Evolutionary conservation across 2,113 vertebrate species (phyloP).

Genomic region (Mola mola): DNA sequence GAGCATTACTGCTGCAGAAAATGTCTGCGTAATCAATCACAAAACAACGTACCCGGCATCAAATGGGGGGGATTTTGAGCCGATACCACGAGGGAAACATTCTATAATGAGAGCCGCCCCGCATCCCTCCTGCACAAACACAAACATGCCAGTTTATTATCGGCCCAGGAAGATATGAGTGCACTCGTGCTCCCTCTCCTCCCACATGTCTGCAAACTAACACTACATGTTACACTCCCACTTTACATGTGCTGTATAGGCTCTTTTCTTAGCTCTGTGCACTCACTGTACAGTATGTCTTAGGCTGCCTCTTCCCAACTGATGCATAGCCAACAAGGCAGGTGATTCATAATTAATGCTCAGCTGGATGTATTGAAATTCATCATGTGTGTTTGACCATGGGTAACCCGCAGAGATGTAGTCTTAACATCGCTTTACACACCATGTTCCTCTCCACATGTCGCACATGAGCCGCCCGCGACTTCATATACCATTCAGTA

Average conservation of each 20-base stretch:
- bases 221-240: slow-evolving; percentile 15
- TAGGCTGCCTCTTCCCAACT: slow-evolving; percentile 44
- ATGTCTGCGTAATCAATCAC: slow-evolving; percentile 44
- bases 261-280: slow-evolving; percentile 35
- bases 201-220: slow-evolving; percentile 17
- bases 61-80: slow-evolving; percentile 29
- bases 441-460: slow-evolving; percentile 1
- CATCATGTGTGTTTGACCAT: slow-evolving; percentile 57
- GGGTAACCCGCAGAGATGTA: slow-evolving; percentile 10
- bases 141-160: slow-evolving; percentile 31
- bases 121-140: background rate
- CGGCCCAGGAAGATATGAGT: slow-evolving; percentile 32
- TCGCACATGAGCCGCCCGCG: slow-evolving; percentile 5
- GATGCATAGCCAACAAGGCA: slow-evolving; percentile 62
- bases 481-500: slow-evolving; percentile 9
- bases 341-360: slow-evolving; percentile 69
- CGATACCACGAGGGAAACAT: slow-evolving; percentile 28
- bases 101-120: slow-evolving; percentile 12
- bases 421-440: slow-evolving; percentile 35
- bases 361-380: slow-evolving; percentile 59
- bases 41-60: slow-evolving; percentile 33
- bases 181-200: slow-evolving; percentile 25
- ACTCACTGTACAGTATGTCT: slow-evolving; percentile 32
- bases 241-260: slow-evolving; percentile 31
- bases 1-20: slow-evolving; percentile 57